Evolutionary conservation across 2,113 vertebrate genomes (phyloP).

Genomic region (Laticauda laticaudata): DNA sequence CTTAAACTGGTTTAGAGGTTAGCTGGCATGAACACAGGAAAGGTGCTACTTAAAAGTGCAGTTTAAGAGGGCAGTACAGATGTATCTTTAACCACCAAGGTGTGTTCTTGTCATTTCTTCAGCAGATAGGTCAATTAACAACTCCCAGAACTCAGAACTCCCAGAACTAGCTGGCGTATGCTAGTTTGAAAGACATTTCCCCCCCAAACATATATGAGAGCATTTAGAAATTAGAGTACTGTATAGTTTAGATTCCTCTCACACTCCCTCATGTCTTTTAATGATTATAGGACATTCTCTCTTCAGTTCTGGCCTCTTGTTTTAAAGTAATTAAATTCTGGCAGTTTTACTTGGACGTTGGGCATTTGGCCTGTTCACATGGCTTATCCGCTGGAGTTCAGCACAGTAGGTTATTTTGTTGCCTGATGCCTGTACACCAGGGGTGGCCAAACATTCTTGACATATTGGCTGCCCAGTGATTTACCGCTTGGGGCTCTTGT

Average conservation of each 20-base stretch:
- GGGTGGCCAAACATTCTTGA: conserved; percentile 68
- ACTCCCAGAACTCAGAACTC: neutral
- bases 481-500: conserved; percentile 67
- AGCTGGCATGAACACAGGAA: neutral
- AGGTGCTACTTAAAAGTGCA: neutral
- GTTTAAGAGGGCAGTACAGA: neutral
- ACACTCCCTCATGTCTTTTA: conserved; percentile 54
- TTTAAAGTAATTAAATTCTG: conserved; percentile 66
- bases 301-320: conserved; percentile 66
- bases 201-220: conserved; percentile 57
- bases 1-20: neutral
- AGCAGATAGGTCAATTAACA: neutral
- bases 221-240: conserved; percentile 42
- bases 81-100: neutral
- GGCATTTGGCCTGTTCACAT: conserved; percentile 50
- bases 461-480: conserved; percentile 61
- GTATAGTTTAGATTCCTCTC: conserved; percentile 38
- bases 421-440: conserved; percentile 57
- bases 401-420: conserved; percentile 63
- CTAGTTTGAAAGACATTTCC: conserved; percentile 64
- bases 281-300: conserved; percentile 61
- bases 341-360: conserved; percentile 47
- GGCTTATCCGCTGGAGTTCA: conserved; percentile 58
- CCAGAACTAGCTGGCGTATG: conserved; percentile 35
- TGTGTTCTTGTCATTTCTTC: neutral